Conservation (phyloP, 2,888 invertebrate genomes). For the Drosophila subsilvestris region DNA sequence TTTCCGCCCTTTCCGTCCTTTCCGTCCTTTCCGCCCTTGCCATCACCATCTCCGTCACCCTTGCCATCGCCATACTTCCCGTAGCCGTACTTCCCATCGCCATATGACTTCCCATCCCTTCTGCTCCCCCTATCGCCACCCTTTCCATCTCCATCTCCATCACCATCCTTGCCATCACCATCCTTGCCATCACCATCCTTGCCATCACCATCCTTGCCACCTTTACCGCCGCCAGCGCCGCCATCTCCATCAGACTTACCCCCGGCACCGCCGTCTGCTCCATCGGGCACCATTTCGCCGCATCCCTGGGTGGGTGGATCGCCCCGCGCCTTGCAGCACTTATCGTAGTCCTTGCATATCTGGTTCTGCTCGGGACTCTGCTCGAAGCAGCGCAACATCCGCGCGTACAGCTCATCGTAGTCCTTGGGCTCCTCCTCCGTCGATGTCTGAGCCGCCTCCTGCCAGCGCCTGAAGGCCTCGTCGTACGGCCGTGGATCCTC, state of each 20-base stretch:
- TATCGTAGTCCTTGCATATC: slow-evolving; percentile 17
- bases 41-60: background rate
- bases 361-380: background rate
- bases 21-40: background rate
- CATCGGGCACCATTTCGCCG: background rate
- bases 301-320: background rate
- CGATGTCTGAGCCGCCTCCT: background rate
- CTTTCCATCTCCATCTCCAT: no score
- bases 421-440: background rate
- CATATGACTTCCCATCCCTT: no score
- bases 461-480: slow-evolving; percentile 23
- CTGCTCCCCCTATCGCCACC: no score
- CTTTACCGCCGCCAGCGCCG: background rate
- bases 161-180: background rate
- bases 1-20: background rate
- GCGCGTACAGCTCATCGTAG: slow-evolving; percentile 61
- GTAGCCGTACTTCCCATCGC: background rate
- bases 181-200: no score
- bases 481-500: slow-evolving; percentile 38
- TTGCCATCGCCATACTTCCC: no score
- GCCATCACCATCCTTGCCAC: background rate
- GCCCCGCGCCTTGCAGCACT: slow-evolving; percentile 45
- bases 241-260: background rate
- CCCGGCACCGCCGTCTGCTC: background rate
- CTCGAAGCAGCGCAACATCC: slow-evolving; percentile 51